Evolutionary conservation across 64 coral and sea anemone species (phyloP).

Genomic region (Platygyra sinensis): DNA sequence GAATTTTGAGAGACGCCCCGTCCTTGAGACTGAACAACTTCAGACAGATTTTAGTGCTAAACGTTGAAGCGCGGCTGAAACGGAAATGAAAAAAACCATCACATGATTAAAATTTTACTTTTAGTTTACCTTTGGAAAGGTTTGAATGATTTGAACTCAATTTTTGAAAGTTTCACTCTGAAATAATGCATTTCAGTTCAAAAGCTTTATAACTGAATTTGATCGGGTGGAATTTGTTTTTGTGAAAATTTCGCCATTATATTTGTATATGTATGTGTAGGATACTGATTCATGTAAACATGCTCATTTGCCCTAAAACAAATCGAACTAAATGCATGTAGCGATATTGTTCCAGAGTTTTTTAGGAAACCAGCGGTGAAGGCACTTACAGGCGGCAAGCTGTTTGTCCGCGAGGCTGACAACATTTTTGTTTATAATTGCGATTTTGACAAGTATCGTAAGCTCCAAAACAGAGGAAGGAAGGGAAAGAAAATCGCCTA

Average conservation of each 20-base stretch:
- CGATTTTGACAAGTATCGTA: not conserved
- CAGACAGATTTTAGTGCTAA: not conserved
- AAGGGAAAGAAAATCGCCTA: not conserved
- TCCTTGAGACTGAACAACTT: not conserved
- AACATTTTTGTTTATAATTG: not conserved
- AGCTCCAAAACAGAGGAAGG: constrained; percentile 24
- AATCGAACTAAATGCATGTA: not conserved
- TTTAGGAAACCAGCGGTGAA: not conserved
- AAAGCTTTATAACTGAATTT: not conserved
- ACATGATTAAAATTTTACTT: not conserved
- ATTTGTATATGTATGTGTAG: not conserved
- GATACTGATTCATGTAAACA: not conserved
- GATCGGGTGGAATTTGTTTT: not conserved
- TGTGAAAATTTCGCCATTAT: not conserved
- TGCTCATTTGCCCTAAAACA: constrained; percentile 1
- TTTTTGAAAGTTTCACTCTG: not conserved
- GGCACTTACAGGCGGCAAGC: not conserved
- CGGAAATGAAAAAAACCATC: not conserved
- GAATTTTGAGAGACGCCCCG: too few relatives aligned
- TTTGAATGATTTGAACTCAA: not conserved
- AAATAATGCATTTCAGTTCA: not conserved
- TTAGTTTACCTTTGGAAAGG: not conserved
- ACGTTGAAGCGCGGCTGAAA: not conserved
- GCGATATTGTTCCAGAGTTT: constrained; percentile 12
- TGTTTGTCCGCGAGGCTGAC: not conserved